phyloP scores from a whole-genome alignment of 2,888 invertebrate species.

The Cheiracanthium punctorium region DNA sequence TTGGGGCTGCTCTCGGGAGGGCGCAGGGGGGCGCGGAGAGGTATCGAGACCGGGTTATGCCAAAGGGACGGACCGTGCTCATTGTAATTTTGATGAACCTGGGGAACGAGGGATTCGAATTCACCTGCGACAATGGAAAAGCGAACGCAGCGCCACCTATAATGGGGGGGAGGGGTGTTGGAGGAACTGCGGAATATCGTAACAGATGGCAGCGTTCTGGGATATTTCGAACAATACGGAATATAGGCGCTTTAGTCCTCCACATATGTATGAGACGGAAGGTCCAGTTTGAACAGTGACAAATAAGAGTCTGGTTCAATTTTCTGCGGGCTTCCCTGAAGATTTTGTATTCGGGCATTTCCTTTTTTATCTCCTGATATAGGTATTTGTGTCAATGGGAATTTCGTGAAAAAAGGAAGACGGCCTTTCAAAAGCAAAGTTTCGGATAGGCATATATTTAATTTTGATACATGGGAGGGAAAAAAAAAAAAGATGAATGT shows the following conservation, averaged over 20 bases:
- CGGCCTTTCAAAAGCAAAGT: not conserved
- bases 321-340: conserved; percentile 10
- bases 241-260: not conserved
- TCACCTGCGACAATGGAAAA: conserved; percentile 64
- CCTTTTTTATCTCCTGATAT: conserved; percentile 7
- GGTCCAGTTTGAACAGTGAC: conserved; percentile 3
- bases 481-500: too few relatives aligned
- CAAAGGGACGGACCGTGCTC: conserved; percentile 59
- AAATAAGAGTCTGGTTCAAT: not conserved
- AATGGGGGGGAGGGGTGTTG: not conserved
- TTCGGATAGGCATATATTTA: not conserved
- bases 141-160: conserved; percentile 27
- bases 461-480: too few relatives aligned
- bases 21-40: conserved; percentile 27
- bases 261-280: conserved; percentile 12
- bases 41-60: conserved; percentile 62
- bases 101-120: conserved; percentile 59
- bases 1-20: conserved; percentile 31
- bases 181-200: conserved; percentile 19
- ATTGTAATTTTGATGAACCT: conserved; percentile 71
- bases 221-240: not conserved
- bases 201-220: conserved; percentile 45
- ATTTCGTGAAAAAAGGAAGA: not conserved
- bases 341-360: not conserved
- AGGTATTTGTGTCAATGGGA: conserved; percentile 6